These are phyloP conservation scores for Pipa parva DNA, from an alignment of 2,113 vertebrate species.

Conservation along the genomic window DNA sequence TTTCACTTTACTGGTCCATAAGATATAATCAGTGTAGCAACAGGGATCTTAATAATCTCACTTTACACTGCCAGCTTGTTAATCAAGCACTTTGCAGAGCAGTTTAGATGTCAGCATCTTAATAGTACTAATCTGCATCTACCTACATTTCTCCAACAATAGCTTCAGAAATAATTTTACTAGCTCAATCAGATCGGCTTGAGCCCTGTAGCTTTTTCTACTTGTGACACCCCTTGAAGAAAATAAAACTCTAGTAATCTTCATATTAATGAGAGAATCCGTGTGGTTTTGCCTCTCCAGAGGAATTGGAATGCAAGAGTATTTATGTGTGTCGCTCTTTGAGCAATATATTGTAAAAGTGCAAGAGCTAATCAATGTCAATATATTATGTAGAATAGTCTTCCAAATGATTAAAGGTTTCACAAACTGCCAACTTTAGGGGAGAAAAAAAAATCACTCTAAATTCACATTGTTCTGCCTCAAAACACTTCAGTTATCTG, in stretches of 20 bases:
- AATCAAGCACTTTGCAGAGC: conserved; percentile 51
- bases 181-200: conserved; percentile 19
- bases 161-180: neutral
- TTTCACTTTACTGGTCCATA: conserved; percentile 25
- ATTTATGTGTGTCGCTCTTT: conserved; percentile 38
- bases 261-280: conserved; percentile 41
- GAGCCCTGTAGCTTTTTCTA: conserved; percentile 26
- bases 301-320: conserved; percentile 41
- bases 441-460: neutral
- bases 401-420: conserved; percentile 38
- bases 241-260: neutral
- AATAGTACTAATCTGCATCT: conserved; percentile 38
- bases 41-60: conserved; percentile 39
- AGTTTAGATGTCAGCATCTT: conserved; percentile 37
- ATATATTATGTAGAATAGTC: conserved; percentile 28
- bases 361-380: conserved; percentile 47
- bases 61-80: conserved; percentile 45
- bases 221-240: conserved; percentile 34
- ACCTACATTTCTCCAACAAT: conserved; percentile 34
- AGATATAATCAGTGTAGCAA: conserved; percentile 39
- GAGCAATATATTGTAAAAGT: conserved; percentile 41
- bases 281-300: conserved; percentile 18
- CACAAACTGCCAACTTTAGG: conserved; percentile 23
- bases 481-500: conserved; percentile 20
- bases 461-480: conserved; percentile 30